Conservation (phyloP, 2,888 invertebrate species). For the Xylota segnis region DNA sequence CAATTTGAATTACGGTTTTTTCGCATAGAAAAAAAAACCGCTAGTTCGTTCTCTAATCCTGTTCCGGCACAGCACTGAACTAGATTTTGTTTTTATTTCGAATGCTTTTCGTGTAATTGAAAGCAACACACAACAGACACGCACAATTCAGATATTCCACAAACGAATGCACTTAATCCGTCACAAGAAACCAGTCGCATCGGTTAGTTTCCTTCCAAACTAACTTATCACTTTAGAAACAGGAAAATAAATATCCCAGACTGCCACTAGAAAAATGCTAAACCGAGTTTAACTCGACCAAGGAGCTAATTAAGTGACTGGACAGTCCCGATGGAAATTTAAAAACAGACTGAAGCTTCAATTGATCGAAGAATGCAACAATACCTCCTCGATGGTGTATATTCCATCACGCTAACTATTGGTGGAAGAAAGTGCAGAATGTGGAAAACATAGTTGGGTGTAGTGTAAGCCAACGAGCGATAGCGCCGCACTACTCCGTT, state of each 20-base stretch:
- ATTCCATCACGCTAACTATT: slow-evolving; percentile 41
- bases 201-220: slow-evolving; percentile 50
- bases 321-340: slow-evolving; percentile 78
- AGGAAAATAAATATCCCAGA: slow-evolving; percentile 37
- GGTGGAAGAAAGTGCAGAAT: slow-evolving; percentile 71
- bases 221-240: slow-evolving; percentile 25
- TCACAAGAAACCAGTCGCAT: slow-evolving; percentile 28
- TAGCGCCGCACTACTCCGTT: slow-evolving; percentile 26
- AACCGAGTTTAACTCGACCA: slow-evolving; percentile 33
- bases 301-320: slow-evolving; percentile 55
- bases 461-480: slow-evolving; percentile 27
- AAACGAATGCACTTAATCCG: slow-evolving; percentile 20
- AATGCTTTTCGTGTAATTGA: slow-evolving; percentile 53
- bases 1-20: slow-evolving; percentile 22
- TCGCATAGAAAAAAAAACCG: neutral
- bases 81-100: slow-evolving; percentile 35
- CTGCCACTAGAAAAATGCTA: slow-evolving; percentile 38
- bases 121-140: slow-evolving; percentile 41
- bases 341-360: slow-evolving; percentile 80
- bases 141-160: slow-evolving; percentile 41
- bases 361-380: slow-evolving; percentile 78
- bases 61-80: slow-evolving; percentile 53
- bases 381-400: slow-evolving; percentile 77
- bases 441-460: slow-evolving; percentile 57
- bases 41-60: slow-evolving; percentile 9